Evolutionary conservation across 2,797 vertebrate species (phyloP), one percentile per base, ranked within the genome.

Genomic region (Lates japonicus): DNA sequence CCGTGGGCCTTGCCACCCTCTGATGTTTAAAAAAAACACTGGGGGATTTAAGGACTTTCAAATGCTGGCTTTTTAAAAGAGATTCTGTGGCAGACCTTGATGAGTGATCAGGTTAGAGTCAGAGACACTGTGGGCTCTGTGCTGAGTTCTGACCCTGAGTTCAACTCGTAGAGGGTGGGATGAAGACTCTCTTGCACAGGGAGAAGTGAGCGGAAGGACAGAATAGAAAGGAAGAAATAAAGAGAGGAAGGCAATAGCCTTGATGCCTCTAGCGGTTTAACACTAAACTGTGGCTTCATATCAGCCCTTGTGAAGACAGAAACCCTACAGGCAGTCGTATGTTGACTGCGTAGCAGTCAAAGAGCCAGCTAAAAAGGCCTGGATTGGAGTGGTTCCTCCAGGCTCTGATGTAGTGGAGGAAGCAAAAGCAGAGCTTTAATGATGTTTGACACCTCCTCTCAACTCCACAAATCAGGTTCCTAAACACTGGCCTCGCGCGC

Each of bases 51-150:
- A 54, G 64, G 62, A 65, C 62, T 89, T 85, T 82, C 35, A 84
- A 81, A 88, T 88, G 60, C 6, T n/a, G 22, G 22, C 44, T 65
- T 71, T 83, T 54, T 25, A 70, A 70, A 67, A 78, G 60, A 83
- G n/a, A 83, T 67, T 75, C 64, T 54, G 58, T 61, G 72, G 64
- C 73, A 82, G 74, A 86, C 83, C 87, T 92, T 92, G 89, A 93
- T 90, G 81, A 90, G 76, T 87, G 90, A 93, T 94, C 90, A 91
- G 79, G 82, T 82, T 81, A 55, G 29, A 29, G 78, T 90, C 86
- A 90, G 77, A 93, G 74, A 78, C 75, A n/a, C 83, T 17, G 48
- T 68, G 67, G 81, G 83, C 63, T 80, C 74, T 63, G 55, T 33
- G 84, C 81, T 79, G 79, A 81, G 79, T 81, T 84, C 79, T 88